Percentiles rank a stretch among this genome's conserved stretches.
Evolutionary conservation across 2,888 invertebrate species (phyloP).

Genomic region (Theretra japonica): DNA sequence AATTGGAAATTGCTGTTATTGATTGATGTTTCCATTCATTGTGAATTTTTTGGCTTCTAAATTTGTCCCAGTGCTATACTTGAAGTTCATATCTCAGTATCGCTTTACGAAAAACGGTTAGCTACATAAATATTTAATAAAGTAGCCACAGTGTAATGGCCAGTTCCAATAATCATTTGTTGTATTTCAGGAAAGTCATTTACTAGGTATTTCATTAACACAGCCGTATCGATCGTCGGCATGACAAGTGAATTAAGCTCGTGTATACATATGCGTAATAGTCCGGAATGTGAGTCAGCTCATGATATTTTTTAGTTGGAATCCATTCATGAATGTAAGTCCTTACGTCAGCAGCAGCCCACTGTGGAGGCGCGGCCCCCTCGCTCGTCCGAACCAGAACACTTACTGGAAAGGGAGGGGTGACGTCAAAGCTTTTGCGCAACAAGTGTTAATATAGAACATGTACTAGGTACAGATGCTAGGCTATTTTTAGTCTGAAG

Average conservation of each 20-base stretch:
- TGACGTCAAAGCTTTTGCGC: constrained; percentile 79
- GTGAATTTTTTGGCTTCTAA: too few species aligned
- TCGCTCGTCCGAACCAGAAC: constrained; percentile 47
- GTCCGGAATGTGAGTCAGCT: constrained; percentile 46
- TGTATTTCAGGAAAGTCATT: neutral
- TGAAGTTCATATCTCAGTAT: too few species aligned
- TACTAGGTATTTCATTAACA: neutral
- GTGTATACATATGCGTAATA: constrained; percentile 31
- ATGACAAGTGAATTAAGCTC: neutral
- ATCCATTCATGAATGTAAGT: constrained; percentile 79
- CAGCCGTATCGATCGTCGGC: neutral
- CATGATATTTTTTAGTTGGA: constrained; percentile 62
- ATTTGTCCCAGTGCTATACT: too few species aligned
- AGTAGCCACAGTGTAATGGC: too few species aligned
- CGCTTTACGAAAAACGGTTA: too few species aligned
- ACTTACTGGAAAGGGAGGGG: constrained; percentile 58
- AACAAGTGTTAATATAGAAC: constrained; percentile 76
- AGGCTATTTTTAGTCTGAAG: constrained; percentile 74
- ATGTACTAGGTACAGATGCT: constrained; percentile 61
- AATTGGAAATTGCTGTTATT: too few species aligned
- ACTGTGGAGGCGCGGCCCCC: constrained; percentile 68
- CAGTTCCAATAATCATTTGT: too few species aligned
- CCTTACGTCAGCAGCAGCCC: constrained; percentile 74
- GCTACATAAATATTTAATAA: too few species aligned
- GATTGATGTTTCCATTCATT: too few species aligned